Evolutionary conservation across 2,113 vertebrate genomes (phyloP).

Genomic region (Podiceps cristatus): DNA sequence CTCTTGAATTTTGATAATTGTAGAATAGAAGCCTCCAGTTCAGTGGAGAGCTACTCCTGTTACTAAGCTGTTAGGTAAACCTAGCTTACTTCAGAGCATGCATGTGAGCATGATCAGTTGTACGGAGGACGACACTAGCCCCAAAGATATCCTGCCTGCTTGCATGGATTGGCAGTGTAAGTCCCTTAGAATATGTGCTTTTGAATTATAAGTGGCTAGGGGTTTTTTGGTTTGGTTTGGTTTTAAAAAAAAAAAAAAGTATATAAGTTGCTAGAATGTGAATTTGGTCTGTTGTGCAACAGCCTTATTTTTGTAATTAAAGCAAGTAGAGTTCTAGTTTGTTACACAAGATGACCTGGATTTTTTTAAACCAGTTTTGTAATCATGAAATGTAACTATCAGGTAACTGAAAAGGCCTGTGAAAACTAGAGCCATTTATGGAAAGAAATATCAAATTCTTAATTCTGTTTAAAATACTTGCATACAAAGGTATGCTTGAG

Average conservation of each 20-base stretch:
- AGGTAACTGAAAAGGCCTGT: not conserved
- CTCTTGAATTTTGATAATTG: not conserved
- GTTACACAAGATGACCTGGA: conserved; percentile 1
- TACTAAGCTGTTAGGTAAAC: not conserved
- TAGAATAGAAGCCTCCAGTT: not conserved
- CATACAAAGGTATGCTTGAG: not conserved
- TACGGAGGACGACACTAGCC: not conserved
- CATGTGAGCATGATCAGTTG: not conserved
- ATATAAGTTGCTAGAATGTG: not conserved
- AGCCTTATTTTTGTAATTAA: conserved; percentile 64
- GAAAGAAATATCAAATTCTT: conserved; percentile 4
- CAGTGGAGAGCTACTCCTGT: not conserved
- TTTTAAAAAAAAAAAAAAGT: not conserved
- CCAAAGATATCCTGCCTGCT: not conserved
- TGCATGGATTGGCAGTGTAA: not conserved
- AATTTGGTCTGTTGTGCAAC: not conserved
- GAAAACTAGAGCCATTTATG: not conserved
- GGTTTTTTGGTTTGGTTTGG: too few species aligned
- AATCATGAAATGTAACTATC: not conserved
- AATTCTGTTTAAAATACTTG: not conserved
- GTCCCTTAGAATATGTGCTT: not conserved
- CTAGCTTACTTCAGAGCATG: not conserved
- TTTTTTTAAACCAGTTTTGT: conserved; percentile 32
- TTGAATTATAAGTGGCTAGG: not conserved
- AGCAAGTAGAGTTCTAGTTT: conserved; percentile 54